These are phyloP conservation scores for Bruchidius siliquastri DNA, from an alignment of 2,888 invertebrate genomes.

Conservation along the genomic window DNA sequence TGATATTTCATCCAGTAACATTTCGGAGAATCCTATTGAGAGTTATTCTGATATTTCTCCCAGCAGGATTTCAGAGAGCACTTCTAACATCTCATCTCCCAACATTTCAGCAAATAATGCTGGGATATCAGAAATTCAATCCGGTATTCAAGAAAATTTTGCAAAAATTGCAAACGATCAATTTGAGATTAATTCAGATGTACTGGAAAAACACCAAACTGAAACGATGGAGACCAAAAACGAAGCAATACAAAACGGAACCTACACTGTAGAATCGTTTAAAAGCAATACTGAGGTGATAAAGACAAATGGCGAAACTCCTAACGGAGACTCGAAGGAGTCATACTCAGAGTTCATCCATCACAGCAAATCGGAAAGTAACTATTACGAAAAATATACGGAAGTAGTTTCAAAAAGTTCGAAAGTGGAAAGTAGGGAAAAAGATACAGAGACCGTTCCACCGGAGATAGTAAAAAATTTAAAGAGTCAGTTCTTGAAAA, in stretches of 20 bases:
- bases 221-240: slow-evolving; percentile 8
- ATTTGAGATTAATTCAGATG: background rate
- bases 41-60: background rate
- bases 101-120: background rate
- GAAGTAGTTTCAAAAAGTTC: slow-evolving; percentile 26
- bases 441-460: slow-evolving; percentile 34
- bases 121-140: background rate
- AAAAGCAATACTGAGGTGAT: slow-evolving; percentile 7
- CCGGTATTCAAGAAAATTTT: background rate
- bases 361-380: slow-evolving; percentile 30
- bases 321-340: slow-evolving; percentile 14
- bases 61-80: background rate
- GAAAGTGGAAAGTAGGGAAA: slow-evolving; percentile 27
- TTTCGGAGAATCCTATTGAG: background rate
- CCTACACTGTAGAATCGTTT: slow-evolving; percentile 6
- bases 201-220: slow-evolving; percentile 1
- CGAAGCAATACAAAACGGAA: slow-evolving; percentile 2
- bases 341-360: slow-evolving; percentile 30
- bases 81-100: background rate
- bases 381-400: slow-evolving; percentile 31
- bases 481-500: slow-evolving; percentile 36
- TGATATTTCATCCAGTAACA: background rate
- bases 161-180: background rate
- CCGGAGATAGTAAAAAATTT: slow-evolving; percentile 34
- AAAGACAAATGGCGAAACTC: slow-evolving; percentile 6